Evolutionary conservation across 2,888 invertebrate genomes (phyloP).

Genomic region (Choristoneura rosaceana): DNA sequence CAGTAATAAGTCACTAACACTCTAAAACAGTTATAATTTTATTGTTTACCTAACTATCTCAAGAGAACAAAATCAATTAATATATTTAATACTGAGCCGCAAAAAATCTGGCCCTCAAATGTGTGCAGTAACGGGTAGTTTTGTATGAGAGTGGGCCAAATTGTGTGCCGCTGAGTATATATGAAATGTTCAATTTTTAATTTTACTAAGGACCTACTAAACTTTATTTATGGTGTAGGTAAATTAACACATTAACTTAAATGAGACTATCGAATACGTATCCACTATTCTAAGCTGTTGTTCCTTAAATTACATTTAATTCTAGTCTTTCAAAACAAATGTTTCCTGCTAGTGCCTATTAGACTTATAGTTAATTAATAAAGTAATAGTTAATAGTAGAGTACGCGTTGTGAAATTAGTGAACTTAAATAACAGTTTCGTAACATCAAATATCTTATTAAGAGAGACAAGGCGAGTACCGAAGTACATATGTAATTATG

Average conservation of each 20-base stretch:
- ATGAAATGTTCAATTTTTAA: background rate
- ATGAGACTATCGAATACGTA: background rate
- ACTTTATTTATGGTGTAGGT: background rate
- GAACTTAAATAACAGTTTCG: background rate
- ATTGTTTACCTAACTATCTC: no score
- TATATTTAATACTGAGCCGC: no score
- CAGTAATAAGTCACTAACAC: background rate
- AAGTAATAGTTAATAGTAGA: constrained; percentile 10
- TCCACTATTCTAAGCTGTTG: constrained; percentile 1
- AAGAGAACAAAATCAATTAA: background rate
- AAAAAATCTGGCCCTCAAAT: no score
- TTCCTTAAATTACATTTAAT: background rate
- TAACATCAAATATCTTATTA: background rate
- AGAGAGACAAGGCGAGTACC: background rate
- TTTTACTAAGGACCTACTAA: background rate
- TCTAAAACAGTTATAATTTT: background rate
- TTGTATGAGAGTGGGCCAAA: no score
- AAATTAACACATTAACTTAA: background rate
- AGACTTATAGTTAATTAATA: background rate
- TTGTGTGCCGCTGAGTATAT: no score
- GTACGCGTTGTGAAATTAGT: background rate
- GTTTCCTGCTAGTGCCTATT: background rate
- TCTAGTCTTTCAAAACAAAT: background rate
- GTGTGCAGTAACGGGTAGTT: no score
- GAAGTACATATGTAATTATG: background rate